A percentile compares a stretch with the other conserved stretches of the same genome.
phyloP scores from a whole-genome alignment of 1,140 invertebrate genomes.

The Paramacrobiotus metropolitanus region DNA sequence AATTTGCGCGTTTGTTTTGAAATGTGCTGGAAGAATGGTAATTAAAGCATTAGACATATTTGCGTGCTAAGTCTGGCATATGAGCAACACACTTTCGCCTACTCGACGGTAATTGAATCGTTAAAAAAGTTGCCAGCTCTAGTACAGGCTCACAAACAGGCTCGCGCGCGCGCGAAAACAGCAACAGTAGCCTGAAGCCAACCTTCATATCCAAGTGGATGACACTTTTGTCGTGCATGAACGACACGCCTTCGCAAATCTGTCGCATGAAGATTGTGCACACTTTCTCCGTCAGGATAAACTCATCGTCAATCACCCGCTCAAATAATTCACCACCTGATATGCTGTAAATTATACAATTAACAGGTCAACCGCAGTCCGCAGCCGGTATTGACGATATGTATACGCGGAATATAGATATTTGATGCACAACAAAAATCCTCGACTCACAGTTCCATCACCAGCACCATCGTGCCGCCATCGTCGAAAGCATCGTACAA shows the following conservation, averaged over 20 bases:
- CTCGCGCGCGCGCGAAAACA: too few species aligned
- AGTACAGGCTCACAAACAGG: too few species aligned
- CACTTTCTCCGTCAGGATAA: conserved; percentile 76
- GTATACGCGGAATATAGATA: too few species aligned
- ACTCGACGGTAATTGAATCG: too few species aligned
- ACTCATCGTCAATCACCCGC: conserved; percentile 89
- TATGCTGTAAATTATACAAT: conserved; percentile 37
- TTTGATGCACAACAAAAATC: conserved; percentile 17
- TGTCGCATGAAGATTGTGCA: conserved; percentile 87
- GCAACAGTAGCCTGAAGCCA: too few species aligned
- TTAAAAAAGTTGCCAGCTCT: too few species aligned
- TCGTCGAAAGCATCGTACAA: conserved; percentile 80
- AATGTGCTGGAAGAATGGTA: not conserved
- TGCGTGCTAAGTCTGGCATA: not conserved
- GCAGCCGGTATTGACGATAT: not conserved
- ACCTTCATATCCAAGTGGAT: conserved; percentile 9
- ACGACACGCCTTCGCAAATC: conserved; percentile 86
- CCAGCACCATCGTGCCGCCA: conserved; percentile 68
- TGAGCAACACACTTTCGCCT: too few species aligned
- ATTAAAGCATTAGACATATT: not conserved
- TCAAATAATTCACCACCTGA: conserved; percentile 93
- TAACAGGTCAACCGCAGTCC: not conserved
- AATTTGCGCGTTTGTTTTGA: too few species aligned
- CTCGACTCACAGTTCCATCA: conserved; percentile 74
- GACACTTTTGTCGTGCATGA: conserved; percentile 55